A percentile compares a stretch with the other conserved stretches of the same genome.
Conservation (phyloP, 2,797 vertebrate species). For the Euthynnus affinis region DNA sequence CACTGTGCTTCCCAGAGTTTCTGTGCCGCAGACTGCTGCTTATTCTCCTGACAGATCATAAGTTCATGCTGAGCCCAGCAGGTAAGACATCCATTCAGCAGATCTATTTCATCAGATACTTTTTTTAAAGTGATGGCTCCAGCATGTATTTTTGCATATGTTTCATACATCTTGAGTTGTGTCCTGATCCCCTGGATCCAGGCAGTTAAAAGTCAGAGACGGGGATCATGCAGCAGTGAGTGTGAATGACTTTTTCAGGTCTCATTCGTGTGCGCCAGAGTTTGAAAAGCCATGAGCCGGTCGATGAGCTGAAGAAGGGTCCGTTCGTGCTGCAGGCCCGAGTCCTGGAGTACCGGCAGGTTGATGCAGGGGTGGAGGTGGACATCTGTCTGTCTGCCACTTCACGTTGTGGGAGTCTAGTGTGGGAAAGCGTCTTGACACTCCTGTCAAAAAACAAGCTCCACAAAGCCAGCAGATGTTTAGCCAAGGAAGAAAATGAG, state of each 20-base stretch:
- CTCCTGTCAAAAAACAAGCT: constrained; percentile 69
- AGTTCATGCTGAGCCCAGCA: constrained; percentile 76
- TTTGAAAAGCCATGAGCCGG: constrained; percentile 72
- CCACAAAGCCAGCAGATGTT: constrained; percentile 6
- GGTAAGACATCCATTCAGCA: constrained; percentile 53
- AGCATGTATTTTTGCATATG: background rate
- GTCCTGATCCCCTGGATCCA: background rate
- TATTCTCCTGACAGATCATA: constrained; percentile 68
- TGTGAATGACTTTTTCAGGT: constrained; percentile 54
- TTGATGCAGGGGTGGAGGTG: constrained; percentile 77
- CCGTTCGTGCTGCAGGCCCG: constrained; percentile 72
- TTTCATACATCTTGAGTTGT: background rate
- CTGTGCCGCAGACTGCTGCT: constrained; percentile 73
- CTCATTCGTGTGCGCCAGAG: constrained; percentile 72
- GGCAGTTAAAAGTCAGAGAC: no score
- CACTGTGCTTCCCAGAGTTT: constrained; percentile 76
- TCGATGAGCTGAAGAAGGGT: constrained; percentile 84
- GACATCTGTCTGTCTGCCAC: constrained; percentile 74
- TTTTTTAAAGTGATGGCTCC: background rate
- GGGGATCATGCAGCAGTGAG: background rate
- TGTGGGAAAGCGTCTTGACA: constrained; percentile 82
- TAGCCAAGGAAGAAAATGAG: background rate
- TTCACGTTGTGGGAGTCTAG: constrained; percentile 35
- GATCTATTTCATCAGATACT: background rate
- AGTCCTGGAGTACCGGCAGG: constrained; percentile 69